Conservation (phyloP, 2,113 vertebrate genomes). For the Sinosuthora webbiana region DNA sequence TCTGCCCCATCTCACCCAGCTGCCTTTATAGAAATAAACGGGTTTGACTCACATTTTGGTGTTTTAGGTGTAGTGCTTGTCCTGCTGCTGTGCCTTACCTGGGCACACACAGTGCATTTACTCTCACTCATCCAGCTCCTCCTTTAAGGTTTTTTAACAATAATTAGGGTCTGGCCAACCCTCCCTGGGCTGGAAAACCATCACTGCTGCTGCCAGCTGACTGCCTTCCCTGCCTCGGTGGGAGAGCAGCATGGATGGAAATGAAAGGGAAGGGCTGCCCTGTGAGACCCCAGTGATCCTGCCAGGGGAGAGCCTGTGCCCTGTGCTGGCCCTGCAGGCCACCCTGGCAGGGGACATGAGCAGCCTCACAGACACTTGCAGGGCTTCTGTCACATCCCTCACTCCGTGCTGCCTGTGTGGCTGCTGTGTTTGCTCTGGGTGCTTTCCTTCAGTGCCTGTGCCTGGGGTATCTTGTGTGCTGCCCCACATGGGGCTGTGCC, state of each 20-base stretch:
- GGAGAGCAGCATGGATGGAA: accelerated
- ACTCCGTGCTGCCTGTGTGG: accelerated
- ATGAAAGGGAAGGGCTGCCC: accelerated
- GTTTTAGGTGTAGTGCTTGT: neutral
- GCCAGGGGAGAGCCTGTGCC: neutral
- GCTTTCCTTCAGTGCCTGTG: neutral
- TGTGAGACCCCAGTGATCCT: accelerated
- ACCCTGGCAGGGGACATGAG: neutral
- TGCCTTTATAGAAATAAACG: neutral
- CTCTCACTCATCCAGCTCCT: neutral
- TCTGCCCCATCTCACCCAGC: neutral
- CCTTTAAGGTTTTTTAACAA: neutral
- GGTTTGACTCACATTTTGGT: neutral
- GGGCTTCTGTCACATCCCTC: neutral
- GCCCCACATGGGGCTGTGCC: accelerated
- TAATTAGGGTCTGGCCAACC: neutral
- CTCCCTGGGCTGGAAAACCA: neutral
- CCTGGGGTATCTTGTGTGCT: accelerated
- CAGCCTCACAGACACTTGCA: neutral
- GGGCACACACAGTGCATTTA: accelerated
- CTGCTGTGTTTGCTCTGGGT: accelerated
- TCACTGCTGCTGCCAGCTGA: neutral
- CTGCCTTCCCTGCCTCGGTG: neutral
- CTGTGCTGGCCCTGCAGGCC: neutral
- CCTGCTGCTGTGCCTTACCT: neutral